Evolutionary conservation across 1,140 invertebrate species (phyloP).

Genomic region (Orchestia grillus): DNA sequence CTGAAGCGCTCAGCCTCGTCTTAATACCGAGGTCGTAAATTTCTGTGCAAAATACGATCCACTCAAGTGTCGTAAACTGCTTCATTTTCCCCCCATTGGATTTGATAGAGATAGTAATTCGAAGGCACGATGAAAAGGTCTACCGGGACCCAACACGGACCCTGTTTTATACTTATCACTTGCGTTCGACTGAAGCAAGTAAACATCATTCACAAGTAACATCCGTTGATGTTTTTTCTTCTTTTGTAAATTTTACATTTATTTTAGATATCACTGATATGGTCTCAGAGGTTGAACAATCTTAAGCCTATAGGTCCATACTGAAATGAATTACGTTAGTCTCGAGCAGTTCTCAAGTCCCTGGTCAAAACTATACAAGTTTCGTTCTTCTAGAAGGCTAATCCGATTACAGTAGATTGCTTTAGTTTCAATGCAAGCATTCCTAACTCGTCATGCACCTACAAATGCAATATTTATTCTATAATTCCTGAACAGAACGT

Average conservation of each 20-base stretch:
- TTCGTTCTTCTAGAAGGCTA: too few species aligned
- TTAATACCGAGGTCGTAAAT: slow-evolving; percentile 15
- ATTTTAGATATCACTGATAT: not conserved
- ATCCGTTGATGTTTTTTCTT: not conserved
- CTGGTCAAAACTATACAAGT: too few species aligned
- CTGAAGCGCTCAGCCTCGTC: slow-evolving; percentile 6
- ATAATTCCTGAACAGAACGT: too few species aligned
- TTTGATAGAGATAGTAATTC: not conserved
- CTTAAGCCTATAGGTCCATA: not conserved
- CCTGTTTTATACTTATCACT: not conserved
- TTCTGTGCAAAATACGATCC: slow-evolving; percentile 27
- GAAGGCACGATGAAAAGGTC: not conserved
- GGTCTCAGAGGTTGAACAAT: not conserved
- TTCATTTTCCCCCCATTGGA: not conserved
- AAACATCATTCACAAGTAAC: not conserved
- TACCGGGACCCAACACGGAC: not conserved
- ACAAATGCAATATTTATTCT: too few species aligned
- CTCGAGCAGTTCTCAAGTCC: not conserved
- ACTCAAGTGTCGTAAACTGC: slow-evolving; percentile 1
- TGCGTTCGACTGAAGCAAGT: not conserved
- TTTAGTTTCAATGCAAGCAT: too few species aligned
- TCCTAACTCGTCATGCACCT: too few species aligned
- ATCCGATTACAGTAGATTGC: too few species aligned
- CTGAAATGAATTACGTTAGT: not conserved
- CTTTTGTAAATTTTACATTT: not conserved